phyloP scores from a whole-genome alignment of 2,888 invertebrate genomes.

The Calliopum simillimum region DNA sequence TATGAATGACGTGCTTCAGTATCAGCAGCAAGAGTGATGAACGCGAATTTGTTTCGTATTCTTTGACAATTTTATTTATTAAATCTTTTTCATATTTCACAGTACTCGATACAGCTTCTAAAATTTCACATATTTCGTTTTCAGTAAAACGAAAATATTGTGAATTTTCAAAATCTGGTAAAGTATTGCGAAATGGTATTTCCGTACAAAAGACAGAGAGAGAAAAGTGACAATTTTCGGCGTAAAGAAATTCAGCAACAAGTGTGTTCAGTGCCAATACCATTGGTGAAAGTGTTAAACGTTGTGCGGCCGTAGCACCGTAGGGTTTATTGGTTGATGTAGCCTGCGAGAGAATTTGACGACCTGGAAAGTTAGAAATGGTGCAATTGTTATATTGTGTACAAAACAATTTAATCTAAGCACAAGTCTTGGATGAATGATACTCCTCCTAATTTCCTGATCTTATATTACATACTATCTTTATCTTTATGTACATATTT shows the following conservation, averaged over 20 bases:
- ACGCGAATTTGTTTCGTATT: constrained; percentile 45
- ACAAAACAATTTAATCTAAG: background rate
- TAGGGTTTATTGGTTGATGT: constrained; percentile 40
- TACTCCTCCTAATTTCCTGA: too few species aligned
- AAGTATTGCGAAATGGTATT: constrained; percentile 59
- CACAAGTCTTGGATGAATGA: too few species aligned
- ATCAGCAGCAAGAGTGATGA: constrained; percentile 50
- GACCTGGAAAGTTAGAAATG: constrained; percentile 50
- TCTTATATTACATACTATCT: too few species aligned
- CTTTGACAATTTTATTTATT: constrained; percentile 42
- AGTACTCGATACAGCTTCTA: constrained; percentile 52
- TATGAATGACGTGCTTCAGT: constrained; percentile 37
- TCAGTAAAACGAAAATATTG: constrained; percentile 59
- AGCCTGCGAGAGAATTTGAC: constrained; percentile 52
- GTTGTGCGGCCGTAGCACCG: constrained; percentile 45
- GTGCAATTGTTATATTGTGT: background rate
- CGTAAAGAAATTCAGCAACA: constrained; percentile 65
- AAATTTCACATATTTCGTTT: constrained; percentile 58
- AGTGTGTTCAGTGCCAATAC: constrained; percentile 60
- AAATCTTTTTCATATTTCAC: constrained; percentile 39
- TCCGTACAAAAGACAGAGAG: constrained; percentile 66
- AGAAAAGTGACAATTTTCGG: constrained; percentile 64
- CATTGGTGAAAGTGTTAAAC: constrained; percentile 58
- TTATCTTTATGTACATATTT: too few species aligned
- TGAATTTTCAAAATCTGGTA: constrained; percentile 61